Percentiles rank a stretch among this genome's conserved stretches.
These are phyloP conservation scores for Antechinus flavipes DNA, from an alignment of 2,113 vertebrate species.

Conservation along the genomic window DNA sequence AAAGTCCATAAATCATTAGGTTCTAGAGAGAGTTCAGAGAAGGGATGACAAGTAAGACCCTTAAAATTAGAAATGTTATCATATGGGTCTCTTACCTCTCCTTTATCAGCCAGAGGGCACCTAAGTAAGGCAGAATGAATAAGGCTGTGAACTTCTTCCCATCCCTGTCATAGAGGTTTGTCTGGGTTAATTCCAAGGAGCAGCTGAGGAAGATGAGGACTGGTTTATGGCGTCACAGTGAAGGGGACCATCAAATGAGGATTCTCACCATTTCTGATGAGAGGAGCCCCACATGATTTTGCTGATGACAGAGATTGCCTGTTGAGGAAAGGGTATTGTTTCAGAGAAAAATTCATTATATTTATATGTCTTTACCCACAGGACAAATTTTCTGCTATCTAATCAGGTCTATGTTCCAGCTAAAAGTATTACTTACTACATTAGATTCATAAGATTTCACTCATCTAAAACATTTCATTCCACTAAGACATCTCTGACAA, in stretches of 20 bases:
- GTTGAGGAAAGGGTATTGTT: neutral
- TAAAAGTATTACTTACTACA: neutral
- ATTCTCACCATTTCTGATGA: neutral
- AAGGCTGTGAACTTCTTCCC: neutral
- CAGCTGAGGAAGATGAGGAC: neutral
- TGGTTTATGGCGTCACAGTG: too few species aligned
- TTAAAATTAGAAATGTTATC: neutral
- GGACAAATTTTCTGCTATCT: neutral
- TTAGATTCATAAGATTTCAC: neutral
- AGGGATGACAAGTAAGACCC: conserved; percentile 32
- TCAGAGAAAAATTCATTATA: neutral
- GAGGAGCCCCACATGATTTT: neutral
- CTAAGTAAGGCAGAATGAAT: neutral
- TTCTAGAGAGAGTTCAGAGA: neutral
- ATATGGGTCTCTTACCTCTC: neutral
- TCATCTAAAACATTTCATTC: neutral
- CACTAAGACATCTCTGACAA: neutral
- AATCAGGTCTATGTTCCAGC: neutral
- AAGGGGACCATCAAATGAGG: too few species aligned
- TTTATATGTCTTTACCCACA: neutral
- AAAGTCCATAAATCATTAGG: conserved; percentile 62
- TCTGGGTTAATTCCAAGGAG: too few species aligned
- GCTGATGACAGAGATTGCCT: neutral
- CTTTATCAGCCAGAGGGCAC: neutral
- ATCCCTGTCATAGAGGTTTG: neutral